Evolutionary conservation across 1,140 invertebrate species (phyloP).

Genomic region (Lutraria rhynchaena): DNA sequence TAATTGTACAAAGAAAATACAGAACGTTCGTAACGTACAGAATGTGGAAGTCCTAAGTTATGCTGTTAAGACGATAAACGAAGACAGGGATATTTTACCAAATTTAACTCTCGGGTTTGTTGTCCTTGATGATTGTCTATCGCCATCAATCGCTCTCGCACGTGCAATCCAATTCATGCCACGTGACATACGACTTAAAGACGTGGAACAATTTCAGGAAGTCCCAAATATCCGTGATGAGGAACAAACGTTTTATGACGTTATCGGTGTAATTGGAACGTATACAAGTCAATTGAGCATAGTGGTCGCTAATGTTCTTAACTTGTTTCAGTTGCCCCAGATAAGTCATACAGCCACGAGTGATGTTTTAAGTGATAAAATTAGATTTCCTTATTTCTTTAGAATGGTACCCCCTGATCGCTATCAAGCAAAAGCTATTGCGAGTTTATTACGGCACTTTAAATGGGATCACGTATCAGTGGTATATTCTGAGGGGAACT

Average conservation of each 20-base stretch:
- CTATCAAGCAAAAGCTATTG: conserved; percentile 70
- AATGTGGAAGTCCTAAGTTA: conserved; percentile 64
- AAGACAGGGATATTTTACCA: conserved; percentile 53
- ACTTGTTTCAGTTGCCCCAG: conserved; percentile 69
- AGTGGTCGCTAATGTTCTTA: conserved; percentile 66
- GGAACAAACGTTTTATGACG: conserved; percentile 64
- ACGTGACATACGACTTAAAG: background rate
- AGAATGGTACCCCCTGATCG: conserved; percentile 71
- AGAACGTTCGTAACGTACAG: conserved; percentile 51
- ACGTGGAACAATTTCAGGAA: background rate
- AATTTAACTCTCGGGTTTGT: conserved; percentile 62
- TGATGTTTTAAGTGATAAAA: conserved; percentile 73
- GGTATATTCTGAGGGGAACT: conserved; percentile 76
- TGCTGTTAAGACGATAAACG: conserved; percentile 65
- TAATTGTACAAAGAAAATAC: conserved; percentile 49
- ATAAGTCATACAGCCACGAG: conserved; percentile 71
- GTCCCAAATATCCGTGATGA: background rate
- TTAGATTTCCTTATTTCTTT: conserved; percentile 71
- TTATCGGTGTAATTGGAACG: conserved; percentile 67
- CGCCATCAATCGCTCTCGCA: conserved; percentile 61
- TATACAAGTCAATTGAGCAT: conserved; percentile 67
- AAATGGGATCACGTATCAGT: conserved; percentile 72
- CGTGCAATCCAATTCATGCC: conserved; percentile 71
- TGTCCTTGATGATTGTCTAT: conserved; percentile 66
- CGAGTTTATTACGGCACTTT: conserved; percentile 63